Evolutionary conservation across 1,140 invertebrate species (phyloP).

Genomic region (Spodoptera frugiperda): DNA sequence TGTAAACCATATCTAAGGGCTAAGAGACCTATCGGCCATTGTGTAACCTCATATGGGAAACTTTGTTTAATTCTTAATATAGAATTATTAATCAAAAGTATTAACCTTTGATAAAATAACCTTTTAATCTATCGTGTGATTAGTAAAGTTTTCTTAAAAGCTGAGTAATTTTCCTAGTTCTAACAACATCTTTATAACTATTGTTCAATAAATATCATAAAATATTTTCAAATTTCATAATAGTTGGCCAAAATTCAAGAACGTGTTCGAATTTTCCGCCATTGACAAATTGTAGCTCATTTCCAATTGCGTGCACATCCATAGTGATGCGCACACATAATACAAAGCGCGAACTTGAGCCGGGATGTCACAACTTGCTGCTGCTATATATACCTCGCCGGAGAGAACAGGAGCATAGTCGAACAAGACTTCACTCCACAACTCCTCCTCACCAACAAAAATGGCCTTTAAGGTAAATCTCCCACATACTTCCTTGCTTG

Average conservation of each 20-base stretch:
- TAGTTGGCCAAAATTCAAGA: constrained; percentile 79
- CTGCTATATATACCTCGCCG: constrained; percentile 76
- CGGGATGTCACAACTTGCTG: constrained; percentile 71
- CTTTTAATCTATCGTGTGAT: no score
- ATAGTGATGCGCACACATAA: constrained; percentile 74
- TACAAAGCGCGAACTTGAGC: constrained; percentile 78
- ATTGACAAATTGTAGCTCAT: constrained; percentile 82
- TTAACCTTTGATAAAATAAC: no score
- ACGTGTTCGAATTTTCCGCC: constrained; percentile 76
- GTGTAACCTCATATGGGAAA: no score
- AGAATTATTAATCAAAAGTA: no score
- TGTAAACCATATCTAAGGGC: no score
- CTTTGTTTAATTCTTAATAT: no score
- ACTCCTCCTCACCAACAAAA: constrained; percentile 66
- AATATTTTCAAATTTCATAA: constrained; percentile 69
- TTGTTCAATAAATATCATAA: background rate
- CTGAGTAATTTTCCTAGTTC: no score
- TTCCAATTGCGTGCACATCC: constrained; percentile 80
- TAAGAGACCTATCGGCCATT: no score
- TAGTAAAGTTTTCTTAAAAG: no score
- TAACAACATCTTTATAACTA: no score
- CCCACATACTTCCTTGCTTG: background rate
- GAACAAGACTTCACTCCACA: constrained; percentile 67
- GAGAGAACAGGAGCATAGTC: constrained; percentile 72
- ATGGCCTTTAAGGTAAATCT: constrained; percentile 82